phyloP scores from a whole-genome alignment of 2,113 vertebrate species.

The Muntiacus muntjak region DNA sequence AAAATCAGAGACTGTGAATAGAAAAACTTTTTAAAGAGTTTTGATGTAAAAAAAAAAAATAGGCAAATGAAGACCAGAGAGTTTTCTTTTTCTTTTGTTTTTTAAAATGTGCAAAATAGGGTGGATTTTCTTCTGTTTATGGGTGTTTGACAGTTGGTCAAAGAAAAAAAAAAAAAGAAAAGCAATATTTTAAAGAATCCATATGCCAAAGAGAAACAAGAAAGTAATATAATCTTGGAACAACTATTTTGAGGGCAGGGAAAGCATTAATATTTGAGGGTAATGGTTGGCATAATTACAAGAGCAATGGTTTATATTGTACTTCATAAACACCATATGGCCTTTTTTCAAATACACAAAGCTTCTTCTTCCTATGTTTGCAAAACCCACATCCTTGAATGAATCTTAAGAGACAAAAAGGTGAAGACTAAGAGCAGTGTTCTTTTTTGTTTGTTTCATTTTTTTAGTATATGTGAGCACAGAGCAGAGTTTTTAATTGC shows the following conservation, averaged over 20 bases:
- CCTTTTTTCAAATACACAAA: neutral
- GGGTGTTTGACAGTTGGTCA: neutral
- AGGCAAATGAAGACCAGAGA: neutral
- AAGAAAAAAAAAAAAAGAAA: neutral
- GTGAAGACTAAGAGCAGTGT: neutral
- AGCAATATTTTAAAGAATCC: neutral
- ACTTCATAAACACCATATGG: neutral
- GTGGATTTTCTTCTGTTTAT: neutral
- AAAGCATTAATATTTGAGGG: neutral
- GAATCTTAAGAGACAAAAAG: slow-evolving; percentile 12
- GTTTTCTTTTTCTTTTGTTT: neutral
- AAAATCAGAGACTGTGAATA: neutral
- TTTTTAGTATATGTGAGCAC: neutral
- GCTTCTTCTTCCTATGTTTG: neutral
- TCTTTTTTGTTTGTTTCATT: neutral
- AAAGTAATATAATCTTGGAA: neutral
- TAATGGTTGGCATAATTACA: neutral
- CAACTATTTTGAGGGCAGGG: neutral
- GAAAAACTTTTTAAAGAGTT: neutral
- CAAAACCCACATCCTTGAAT: neutral
- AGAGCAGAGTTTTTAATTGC: neutral
- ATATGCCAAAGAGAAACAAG: neutral
- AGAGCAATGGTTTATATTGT: neutral
- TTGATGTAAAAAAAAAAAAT: neutral
- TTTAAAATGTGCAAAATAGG: neutral